A percentile compares a stretch with the other conserved stretches of the same genome.
Conservation (phyloP, 2,888 invertebrate genomes). For the Teleogryllus oceanicus region DNA sequence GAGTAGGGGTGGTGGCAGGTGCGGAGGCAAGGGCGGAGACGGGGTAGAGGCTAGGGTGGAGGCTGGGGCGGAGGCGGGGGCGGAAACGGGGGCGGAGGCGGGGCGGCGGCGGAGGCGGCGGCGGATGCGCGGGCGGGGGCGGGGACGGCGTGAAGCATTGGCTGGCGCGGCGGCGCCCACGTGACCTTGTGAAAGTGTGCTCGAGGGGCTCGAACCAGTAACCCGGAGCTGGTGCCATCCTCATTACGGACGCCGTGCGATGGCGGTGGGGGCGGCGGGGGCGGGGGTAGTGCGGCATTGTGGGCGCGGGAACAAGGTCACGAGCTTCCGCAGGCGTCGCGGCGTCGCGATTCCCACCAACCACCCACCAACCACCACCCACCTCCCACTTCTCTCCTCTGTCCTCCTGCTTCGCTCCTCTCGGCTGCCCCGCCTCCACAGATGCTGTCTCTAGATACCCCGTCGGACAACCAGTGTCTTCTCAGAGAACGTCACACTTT, state of each 20-base stretch:
- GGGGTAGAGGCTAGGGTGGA: background rate
- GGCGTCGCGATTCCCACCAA: background rate
- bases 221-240: conserved; percentile 9
- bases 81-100: background rate
- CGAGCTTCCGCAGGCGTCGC: no score
- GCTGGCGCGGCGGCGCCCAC: background rate
- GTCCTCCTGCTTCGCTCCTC: background rate
- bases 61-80: background rate
- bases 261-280: background rate
- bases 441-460: no score
- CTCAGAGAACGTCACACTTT: no score
- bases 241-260: background rate
- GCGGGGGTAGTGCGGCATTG: background rate
- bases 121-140: background rate
- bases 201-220: background rate
- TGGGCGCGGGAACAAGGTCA: background rate
- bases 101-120: no score
- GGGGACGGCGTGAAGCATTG: background rate
- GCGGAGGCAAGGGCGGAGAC: background rate
- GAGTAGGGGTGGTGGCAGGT: background rate
- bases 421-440: no score
- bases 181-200: conserved; percentile 1
- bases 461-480: no score
- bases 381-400: background rate
- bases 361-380: background rate